A percentile compares a stretch with the other conserved stretches of the same genome.
phyloP scores from a whole-genome alignment of 2,797 vertebrate species.

The Centropyge bicolor region DNA sequence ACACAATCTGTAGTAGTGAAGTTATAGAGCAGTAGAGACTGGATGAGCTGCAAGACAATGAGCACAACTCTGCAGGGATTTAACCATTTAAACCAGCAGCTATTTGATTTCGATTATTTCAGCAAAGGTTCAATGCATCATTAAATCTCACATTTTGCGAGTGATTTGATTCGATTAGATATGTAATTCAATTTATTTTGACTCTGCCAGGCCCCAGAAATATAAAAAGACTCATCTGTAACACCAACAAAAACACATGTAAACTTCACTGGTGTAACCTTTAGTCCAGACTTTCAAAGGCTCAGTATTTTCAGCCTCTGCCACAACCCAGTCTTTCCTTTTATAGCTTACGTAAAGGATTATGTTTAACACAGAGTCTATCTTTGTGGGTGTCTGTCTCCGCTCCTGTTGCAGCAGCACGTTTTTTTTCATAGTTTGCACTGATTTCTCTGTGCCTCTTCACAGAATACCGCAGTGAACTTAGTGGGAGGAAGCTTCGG shows the following conservation, averaged over 20 bases:
- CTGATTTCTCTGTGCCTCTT: conserved; percentile 51
- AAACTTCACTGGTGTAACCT: not conserved
- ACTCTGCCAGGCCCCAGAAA: not conserved
- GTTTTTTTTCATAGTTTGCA: conserved; percentile 51
- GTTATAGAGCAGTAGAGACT: not conserved
- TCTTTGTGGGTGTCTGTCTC: conserved; percentile 18
- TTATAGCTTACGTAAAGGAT: conserved; percentile 8
- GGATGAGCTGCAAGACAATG: conserved; percentile 12
- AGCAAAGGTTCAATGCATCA: conserved; percentile 12
- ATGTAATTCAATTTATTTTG: not conserved
- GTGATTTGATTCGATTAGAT: conserved; percentile 16
- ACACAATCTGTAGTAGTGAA: not conserved
- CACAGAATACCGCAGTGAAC: conserved; percentile 60
- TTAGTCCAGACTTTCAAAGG: conserved; percentile 16
- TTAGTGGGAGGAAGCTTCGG: conserved; percentile 67
- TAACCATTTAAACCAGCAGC: conserved; percentile 18
- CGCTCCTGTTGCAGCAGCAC: conserved; percentile 20
- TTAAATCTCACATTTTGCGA: conserved; percentile 20
- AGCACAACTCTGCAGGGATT: conserved; percentile 9
- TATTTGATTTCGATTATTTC: conserved; percentile 7
- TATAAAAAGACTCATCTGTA: not conserved
- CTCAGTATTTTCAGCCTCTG: not conserved
- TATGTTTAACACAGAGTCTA: conserved; percentile 17
- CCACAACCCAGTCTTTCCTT: not conserved
- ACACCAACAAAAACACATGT: not conserved